Base-by-base conservation (phyloP, 1,140 invertebrate species). In the Drosophila watanabei region DNA sequence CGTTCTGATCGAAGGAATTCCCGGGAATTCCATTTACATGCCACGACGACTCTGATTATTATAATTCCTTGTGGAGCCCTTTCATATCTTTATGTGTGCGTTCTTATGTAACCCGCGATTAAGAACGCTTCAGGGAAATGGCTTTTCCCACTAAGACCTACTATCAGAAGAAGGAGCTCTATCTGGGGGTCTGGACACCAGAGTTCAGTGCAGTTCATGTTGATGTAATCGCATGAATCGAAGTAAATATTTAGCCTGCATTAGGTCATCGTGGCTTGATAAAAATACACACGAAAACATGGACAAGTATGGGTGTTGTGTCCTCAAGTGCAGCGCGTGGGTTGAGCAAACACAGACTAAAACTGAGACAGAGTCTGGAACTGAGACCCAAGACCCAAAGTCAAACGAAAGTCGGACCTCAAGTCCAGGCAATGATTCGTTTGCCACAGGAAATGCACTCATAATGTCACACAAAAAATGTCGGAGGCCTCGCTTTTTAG, bases 221-320 rank as follows among this genome's bases (percentile, higher is more conserved):
- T 63, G 76, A 62, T 79, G 64, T 78, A 79, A 78, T 79, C 16
- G 43, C n/a, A 60, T 56, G 64, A 82, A 80, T 68, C 68, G 73
- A 63, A 49, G 62, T 63, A 89, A 88, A 89, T 88, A 88, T 88
- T 73, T 89, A 39, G 66, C 66, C 43, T 30, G 45, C 84, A 89
- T 89, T 89, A 79, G 85, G 85, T 88, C 85, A 88, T 54, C 84
- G 66, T 20, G 49, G 10, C 18, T 54, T 68, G 85, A 88, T 89
- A 87, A 72, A 87, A 58, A 0, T 18, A 32, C 32, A 37, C 24
- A 35, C 9, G 13, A 54, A 69, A 37, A 54, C 48, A 71, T 30
- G 24, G n/a, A 70, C 54, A 45, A 65, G 54, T 45, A 63, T 32
- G 37, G 18, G 16, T 45, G 39, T 30, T 68, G 33, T 46, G 75